phyloP scores from a whole-genome alignment of 2,113 vertebrate genomes.

The Lathamus discolor region DNA sequence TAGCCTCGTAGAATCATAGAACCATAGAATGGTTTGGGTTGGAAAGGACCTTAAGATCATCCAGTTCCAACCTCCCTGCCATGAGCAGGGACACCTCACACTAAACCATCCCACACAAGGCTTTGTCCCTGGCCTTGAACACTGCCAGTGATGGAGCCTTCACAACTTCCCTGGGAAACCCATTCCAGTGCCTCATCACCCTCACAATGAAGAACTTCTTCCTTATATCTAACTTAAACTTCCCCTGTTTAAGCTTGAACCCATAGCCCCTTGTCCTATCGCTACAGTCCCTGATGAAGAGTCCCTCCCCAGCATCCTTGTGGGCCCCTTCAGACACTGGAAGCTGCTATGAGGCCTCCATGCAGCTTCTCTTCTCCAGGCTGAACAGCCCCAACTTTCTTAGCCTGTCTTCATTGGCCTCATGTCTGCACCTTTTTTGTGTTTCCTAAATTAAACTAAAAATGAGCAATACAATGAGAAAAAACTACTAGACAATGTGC shows the following conservation, averaged over 20 bases:
- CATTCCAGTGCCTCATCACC: background rate
- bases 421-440: background rate
- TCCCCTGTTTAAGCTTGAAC: too few species aligned
- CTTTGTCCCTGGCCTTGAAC: background rate
- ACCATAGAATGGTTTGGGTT: background rate
- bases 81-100: background rate
- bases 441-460: constrained; percentile 48
- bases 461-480: background rate
- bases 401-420: background rate
- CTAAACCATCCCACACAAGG: background rate
- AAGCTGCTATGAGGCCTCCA: background rate
- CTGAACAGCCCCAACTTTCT: background rate
- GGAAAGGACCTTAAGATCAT: background rate
- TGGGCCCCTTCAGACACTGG: background rate
- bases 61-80: too few species aligned
- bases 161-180: background rate
- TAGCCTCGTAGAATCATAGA: background rate
- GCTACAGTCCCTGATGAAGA: background rate
- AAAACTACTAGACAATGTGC: constrained; percentile 1
- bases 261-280: background rate
- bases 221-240: background rate
- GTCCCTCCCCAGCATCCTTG: background rate
- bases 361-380: background rate
- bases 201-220: background rate
- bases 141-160: background rate